Evolutionary conservation across 1,140 invertebrate genomes (phyloP).

Genomic region (Drosophila kanapiae): DNA sequence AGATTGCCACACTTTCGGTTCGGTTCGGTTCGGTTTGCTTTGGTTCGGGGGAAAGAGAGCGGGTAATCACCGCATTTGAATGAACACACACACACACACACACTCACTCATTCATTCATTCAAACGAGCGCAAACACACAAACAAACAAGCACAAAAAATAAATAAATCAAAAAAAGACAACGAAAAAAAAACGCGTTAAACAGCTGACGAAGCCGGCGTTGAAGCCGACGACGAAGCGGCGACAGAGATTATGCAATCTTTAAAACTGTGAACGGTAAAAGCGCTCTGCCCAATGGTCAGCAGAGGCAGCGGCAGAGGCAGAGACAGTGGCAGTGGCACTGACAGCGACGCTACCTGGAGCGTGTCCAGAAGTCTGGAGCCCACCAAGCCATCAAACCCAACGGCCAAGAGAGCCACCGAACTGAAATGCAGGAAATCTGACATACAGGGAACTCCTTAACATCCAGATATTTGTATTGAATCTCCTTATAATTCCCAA

Average conservation of each 20-base stretch:
- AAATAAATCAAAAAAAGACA: constrained; percentile 18
- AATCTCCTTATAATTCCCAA: not conserved
- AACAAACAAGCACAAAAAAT: constrained; percentile 28
- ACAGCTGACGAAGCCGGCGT: constrained; percentile 45
- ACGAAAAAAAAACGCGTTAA: constrained; percentile 23
- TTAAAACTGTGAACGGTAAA: constrained; percentile 65
- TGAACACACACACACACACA: constrained; percentile 35
- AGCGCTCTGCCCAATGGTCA: constrained; percentile 50
- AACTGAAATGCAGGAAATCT: not conserved
- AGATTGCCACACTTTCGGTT: constrained; percentile 78
- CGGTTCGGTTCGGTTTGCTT: constrained; percentile 52
- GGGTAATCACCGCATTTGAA: constrained; percentile 49
- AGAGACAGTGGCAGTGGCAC: not conserved
- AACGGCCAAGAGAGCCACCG: constrained; percentile 9
- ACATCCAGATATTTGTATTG: not conserved
- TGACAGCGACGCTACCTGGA: constrained; percentile 28
- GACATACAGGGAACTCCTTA: too few relatives aligned
- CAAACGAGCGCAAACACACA: constrained; percentile 3
- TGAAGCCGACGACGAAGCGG: constrained; percentile 1
- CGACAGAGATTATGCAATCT: constrained; percentile 64
- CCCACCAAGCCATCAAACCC: constrained; percentile 14
- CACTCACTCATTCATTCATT: constrained; percentile 45
- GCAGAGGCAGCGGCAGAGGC: constrained; percentile 26
- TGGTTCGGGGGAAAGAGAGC: constrained; percentile 21
- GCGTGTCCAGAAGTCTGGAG: constrained; percentile 59